phyloP scores from a whole-genome alignment of 2,797 vertebrate genomes.

The Stomatorhinus walkeri region DNA sequence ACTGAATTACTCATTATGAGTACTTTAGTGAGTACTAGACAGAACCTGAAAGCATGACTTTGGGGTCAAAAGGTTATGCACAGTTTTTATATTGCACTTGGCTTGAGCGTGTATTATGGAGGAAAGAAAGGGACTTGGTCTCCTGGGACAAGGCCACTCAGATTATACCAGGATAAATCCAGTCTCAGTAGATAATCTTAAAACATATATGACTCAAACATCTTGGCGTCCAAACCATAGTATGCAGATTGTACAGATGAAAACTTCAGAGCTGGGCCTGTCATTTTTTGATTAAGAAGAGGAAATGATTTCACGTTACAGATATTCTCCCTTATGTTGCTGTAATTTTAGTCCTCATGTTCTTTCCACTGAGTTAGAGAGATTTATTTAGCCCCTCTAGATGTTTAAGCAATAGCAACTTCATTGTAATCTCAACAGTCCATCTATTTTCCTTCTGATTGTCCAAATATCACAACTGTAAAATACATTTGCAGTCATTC shows the following conservation, averaged over 20 bases:
- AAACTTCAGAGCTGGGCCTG: conserved; percentile 71
- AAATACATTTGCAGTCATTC: conserved; percentile 74
- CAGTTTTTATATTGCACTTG: not conserved
- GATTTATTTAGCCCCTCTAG: conserved; percentile 75
- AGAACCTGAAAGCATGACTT: conserved; percentile 2
- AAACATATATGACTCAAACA: conserved; percentile 11
- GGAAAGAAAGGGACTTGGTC: not conserved
- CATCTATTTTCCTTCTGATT: conserved; percentile 67
- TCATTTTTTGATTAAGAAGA: conserved; percentile 87
- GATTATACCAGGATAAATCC: conserved; percentile 14
- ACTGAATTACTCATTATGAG: not conserved
- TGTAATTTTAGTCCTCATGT: conserved; percentile 47
- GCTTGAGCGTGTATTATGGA: not conserved
- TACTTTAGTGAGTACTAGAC: not conserved
- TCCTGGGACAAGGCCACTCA: not conserved
- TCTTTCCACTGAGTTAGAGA: conserved; percentile 72
- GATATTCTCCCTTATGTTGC: conserved; percentile 58
- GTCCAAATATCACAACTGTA: conserved; percentile 82
- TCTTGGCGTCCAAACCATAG: not conserved
- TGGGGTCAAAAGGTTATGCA: not conserved
- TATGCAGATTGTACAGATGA: conserved; percentile 61
- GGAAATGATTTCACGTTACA: conserved; percentile 86
- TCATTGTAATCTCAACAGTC: conserved; percentile 73
- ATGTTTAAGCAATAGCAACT: conserved; percentile 70
- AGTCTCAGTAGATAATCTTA: conserved; percentile 11